A percentile compares a stretch with the other conserved stretches of the same genome.
Conservation (phyloP, 2,113 vertebrate genomes). For the Bubo scandiacus region DNA sequence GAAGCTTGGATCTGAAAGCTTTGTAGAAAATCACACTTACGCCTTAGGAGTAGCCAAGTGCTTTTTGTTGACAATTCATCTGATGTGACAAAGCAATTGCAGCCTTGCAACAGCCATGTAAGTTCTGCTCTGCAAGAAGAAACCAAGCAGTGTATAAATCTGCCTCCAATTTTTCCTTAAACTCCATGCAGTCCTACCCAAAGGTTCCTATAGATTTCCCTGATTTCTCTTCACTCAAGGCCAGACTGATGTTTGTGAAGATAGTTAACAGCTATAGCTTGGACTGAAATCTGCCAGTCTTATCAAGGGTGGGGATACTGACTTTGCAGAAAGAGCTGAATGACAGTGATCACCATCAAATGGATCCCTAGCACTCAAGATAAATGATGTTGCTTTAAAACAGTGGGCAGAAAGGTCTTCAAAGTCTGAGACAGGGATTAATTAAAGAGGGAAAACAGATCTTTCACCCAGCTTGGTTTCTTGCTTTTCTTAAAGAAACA, state of each 20-base stretch:
- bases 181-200: neutral
- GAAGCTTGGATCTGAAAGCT: neutral
- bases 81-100: neutral
- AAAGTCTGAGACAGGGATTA: conserved; percentile 47
- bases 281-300: conserved; percentile 10
- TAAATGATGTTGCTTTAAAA: conserved; percentile 34
- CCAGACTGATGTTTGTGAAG: neutral
- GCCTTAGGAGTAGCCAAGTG: neutral
- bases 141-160: neutral
- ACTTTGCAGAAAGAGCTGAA: neutral
- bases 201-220: neutral
- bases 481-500: conserved; percentile 50
- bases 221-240: neutral
- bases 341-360: neutral
- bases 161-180: neutral
- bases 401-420: conserved; percentile 30
- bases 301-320: conserved; percentile 1
- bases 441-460: conserved; percentile 56
- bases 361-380: conserved; percentile 20
- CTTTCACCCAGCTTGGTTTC: neutral
- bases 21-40: neutral
- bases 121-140: neutral
- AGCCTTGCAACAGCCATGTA: neutral
- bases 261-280: neutral
- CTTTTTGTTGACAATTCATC: neutral